Percentiles rank a stretch among this genome's conserved stretches.
phyloP scores from a whole-genome alignment of 1,140 invertebrate species.

The Arion vulgaris region DNA sequence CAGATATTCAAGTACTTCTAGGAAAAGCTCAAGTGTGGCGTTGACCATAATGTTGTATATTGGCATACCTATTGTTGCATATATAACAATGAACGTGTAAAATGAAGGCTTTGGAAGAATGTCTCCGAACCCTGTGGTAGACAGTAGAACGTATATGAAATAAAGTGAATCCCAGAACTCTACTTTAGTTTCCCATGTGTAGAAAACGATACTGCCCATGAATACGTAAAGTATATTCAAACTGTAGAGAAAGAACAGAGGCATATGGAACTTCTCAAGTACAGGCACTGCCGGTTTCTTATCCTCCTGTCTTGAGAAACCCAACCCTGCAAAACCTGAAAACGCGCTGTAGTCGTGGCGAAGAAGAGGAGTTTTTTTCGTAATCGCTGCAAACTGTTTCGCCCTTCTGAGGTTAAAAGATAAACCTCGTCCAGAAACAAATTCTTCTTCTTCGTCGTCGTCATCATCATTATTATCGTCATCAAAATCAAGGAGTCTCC shows the following conservation, averaged over 20 bases:
- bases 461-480: not conserved
- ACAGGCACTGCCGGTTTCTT: not conserved
- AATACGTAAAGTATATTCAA: not conserved
- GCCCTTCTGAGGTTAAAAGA: no score
- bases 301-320: no score
- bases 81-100: not conserved
- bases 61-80: not conserved
- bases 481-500: not conserved
- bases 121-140: slow-evolving; percentile 28
- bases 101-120: not conserved
- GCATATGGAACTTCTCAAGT: not conserved
- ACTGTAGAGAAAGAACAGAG: not conserved
- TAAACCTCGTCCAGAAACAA: not conserved
- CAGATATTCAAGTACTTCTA: not conserved
- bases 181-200: not conserved
- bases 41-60: slow-evolving; percentile 23
- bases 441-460: not conserved
- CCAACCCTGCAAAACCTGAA: no score
- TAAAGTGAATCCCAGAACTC: slow-evolving; percentile 1
- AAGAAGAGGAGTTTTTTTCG: no score
- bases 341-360: no score
- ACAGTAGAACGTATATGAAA: slow-evolving; percentile 11
- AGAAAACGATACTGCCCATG: not conserved
- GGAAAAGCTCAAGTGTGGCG: slow-evolving; percentile 12
- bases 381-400: no score